A percentile compares a stretch with the other conserved stretches of the same genome.
Evolutionary conservation across 2,113 vertebrate species (phyloP).

Genomic region (Lagopus leucura): DNA sequence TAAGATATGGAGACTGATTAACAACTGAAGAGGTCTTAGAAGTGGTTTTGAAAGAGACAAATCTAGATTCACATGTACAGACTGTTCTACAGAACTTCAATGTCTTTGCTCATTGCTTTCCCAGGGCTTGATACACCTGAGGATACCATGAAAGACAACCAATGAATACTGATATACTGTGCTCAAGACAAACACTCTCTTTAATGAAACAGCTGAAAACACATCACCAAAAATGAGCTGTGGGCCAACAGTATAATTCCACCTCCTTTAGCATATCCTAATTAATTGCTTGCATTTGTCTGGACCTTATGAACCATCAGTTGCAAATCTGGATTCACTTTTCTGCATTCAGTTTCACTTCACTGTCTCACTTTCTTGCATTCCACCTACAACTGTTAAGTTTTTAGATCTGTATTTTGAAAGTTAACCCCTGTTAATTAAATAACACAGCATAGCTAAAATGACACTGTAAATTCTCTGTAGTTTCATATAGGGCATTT

Average conservation of each 20-base stretch:
- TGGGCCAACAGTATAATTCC: neutral
- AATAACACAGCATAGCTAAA: neutral
- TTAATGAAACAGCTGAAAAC: neutral
- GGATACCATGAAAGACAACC: neutral
- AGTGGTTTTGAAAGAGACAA: slow-evolving; percentile 40
- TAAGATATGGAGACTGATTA: slow-evolving; percentile 13
- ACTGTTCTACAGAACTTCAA: neutral
- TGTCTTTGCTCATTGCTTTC: neutral
- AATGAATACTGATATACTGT: neutral
- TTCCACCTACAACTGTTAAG: neutral
- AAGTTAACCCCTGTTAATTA: neutral
- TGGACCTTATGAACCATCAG: neutral
- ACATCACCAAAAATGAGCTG: neutral
- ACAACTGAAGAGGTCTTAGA: neutral
- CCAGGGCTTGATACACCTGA: neutral
- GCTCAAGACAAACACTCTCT: neutral
- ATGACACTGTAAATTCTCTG: neutral
- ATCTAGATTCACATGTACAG: neutral
- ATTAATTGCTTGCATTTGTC: neutral
- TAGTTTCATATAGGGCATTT: neutral
- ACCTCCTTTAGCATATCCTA: neutral
- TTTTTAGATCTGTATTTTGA: neutral
- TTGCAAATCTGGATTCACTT: neutral
- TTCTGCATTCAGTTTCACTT: neutral
- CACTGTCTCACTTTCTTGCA: neutral